phyloP scores from a whole-genome alignment of 2,113 vertebrate genomes.

The Haplotaxodon microlepis region DNA sequence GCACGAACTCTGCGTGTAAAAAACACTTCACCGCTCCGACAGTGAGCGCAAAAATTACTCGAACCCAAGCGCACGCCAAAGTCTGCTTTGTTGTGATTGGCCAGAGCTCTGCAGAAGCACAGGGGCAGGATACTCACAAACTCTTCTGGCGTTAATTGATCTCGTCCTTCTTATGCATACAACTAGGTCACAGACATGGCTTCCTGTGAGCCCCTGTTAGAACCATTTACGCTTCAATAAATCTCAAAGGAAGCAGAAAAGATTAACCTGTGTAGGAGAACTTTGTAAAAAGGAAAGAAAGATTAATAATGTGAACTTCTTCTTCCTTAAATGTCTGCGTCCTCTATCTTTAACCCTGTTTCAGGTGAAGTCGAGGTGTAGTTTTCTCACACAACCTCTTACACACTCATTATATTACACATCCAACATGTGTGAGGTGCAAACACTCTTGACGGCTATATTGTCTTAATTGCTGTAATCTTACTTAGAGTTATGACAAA shows the following conservation, averaged over 20 bases:
- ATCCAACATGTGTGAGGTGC: background rate
- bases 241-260: background rate
- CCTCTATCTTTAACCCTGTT: background rate
- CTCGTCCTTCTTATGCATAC: background rate
- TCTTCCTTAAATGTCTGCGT: background rate
- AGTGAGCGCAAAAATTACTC: background rate
- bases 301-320: background rate
- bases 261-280: background rate
- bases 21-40: background rate
- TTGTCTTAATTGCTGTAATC: slow-evolving; percentile 17
- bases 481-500: background rate
- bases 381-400: slow-evolving; percentile 12
- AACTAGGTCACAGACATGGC: background rate
- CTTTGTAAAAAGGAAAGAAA: background rate
- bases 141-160: background rate
- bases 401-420: background rate
- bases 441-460: slow-evolving; percentile 4
- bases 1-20: background rate
- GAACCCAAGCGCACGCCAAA: background rate
- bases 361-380: background rate
- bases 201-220: background rate
- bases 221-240: background rate
- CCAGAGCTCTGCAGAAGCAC: background rate
- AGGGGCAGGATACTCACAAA: background rate
- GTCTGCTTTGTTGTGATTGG: slow-evolving; percentile 63